phyloP scores from a whole-genome alignment of 1,140 invertebrate genomes.

The Saxidomus purpurata region DNA sequence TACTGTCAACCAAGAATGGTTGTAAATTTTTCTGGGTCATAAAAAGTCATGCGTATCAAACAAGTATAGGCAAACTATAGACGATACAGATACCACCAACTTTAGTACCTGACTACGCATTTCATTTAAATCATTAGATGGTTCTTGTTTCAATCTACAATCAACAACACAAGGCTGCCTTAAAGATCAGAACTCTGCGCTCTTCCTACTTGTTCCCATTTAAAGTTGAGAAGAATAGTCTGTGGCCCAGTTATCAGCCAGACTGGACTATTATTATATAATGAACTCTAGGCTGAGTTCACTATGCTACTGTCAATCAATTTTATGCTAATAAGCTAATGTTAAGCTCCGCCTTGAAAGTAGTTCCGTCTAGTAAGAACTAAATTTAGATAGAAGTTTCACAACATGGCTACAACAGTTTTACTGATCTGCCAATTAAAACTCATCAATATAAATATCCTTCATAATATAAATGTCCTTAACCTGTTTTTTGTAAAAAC shows the following conservation, averaged over 20 bases:
- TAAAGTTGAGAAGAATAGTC: not conserved
- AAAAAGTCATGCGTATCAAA: constrained; percentile 1
- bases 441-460: too few relatives aligned
- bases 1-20: not conserved
- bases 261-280: constrained; percentile 19
- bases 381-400: not conserved
- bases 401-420: not conserved
- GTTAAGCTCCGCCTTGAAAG: constrained; percentile 11
- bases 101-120: not conserved
- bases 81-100: not conserved
- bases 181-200: too few relatives aligned
- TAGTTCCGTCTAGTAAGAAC: not conserved
- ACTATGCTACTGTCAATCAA: constrained; percentile 15
- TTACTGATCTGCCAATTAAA: too few relatives aligned
- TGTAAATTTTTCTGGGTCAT: not conserved
- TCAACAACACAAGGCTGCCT: too few relatives aligned
- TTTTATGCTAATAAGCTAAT: constrained; percentile 10
- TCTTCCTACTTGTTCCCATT: too few relatives aligned
- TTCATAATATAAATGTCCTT: too few relatives aligned
- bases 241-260: constrained; percentile 7
- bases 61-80: not conserved
- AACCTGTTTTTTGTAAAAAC: too few relatives aligned
- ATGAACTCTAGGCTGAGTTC: constrained; percentile 9
- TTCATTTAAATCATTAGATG: too few relatives aligned
- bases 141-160: too few relatives aligned